A percentile compares a stretch with the other conserved stretches of the same genome.
Conservation (phyloP, 1,140 invertebrate species). For the Ridgeia piscesae region DNA sequence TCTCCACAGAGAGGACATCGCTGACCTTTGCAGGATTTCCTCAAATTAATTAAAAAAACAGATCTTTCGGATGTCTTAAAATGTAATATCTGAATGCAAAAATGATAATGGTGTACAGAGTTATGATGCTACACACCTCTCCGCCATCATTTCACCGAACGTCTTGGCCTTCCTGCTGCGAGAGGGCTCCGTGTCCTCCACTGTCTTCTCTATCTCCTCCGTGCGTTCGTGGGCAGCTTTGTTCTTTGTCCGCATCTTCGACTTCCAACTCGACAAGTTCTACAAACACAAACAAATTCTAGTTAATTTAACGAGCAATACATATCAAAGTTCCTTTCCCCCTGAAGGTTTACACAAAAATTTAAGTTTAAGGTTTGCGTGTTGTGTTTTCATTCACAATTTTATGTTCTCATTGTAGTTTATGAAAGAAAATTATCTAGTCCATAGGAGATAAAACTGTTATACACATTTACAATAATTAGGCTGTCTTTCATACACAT, state of each 20-base stretch:
- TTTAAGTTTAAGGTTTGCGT: background rate
- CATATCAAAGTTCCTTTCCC: background rate
- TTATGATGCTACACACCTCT: conserved; percentile 65
- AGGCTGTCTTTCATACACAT: background rate
- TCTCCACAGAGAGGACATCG: too few relatives aligned
- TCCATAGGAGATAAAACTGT: background rate
- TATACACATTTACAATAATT: background rate
- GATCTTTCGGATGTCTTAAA: too few relatives aligned
- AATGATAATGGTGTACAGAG: too few relatives aligned
- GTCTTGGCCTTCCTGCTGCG: conserved; percentile 73
- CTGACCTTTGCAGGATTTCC: too few relatives aligned
- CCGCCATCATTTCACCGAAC: conserved; percentile 91
- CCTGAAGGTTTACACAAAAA: background rate
- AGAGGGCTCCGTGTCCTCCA: conserved; percentile 45
- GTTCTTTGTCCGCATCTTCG: conserved; percentile 25
- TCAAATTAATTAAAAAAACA: too few relatives aligned
- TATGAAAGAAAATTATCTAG: background rate
- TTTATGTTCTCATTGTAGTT: background rate
- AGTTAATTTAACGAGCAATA: background rate
- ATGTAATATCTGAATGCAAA: too few relatives aligned
- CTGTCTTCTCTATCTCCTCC: conserved; percentile 43
- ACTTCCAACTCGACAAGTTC: conserved; percentile 25
- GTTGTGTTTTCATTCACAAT: background rate
- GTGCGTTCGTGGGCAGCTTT: conserved; percentile 4
- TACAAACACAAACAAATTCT: conserved; percentile 31